Conservation (phyloP, 2,888 invertebrate genomes). For the Sepioteuthis lessoniana region DNA sequence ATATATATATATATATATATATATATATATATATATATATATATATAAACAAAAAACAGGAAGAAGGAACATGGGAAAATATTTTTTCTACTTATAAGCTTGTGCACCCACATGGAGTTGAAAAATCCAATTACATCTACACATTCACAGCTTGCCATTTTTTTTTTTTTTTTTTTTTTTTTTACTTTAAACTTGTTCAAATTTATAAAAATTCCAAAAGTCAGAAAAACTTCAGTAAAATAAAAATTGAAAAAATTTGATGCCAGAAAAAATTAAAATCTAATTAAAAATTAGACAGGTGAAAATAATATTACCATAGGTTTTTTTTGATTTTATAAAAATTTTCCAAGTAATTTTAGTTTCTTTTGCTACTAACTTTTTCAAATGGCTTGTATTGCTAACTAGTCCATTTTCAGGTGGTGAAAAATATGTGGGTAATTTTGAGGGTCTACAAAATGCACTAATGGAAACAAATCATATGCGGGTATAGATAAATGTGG, state of each 20-base stretch:
- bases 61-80: neutral
- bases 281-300: neutral
- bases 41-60: neutral
- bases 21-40: neutral
- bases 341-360: neutral
- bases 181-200: neutral
- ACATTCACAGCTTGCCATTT: neutral
- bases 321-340: neutral
- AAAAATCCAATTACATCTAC: neutral
- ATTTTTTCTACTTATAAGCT: neutral
- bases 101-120: neutral
- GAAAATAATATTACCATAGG: neutral
- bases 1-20: neutral
- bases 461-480: neutral
- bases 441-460: neutral
- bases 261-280: neutral
- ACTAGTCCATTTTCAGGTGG: neutral
- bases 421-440: neutral
- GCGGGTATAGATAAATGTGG: neutral
- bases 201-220: neutral
- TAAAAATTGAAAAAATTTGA: neutral
- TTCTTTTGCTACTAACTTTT: neutral
- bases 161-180: neutral
- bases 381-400: neutral
- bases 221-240: neutral